A percentile compares a stretch with the other conserved stretches of the same genome.
Evolutionary conservation across 2,113 vertebrate genomes (phyloP).

Genomic region (Osmerus mordax): DNA sequence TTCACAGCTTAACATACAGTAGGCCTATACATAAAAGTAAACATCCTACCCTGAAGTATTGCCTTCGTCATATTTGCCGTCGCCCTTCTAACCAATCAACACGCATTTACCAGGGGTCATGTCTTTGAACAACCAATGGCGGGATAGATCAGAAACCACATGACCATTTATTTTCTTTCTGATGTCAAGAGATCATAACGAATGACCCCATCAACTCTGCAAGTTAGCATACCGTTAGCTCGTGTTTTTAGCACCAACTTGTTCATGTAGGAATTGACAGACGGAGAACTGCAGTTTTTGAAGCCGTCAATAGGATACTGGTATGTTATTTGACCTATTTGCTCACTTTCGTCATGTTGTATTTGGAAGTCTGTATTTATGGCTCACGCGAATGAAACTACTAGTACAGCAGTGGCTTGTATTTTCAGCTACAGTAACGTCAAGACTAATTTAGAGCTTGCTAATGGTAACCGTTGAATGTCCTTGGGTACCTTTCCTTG

Average conservation of each 20-base stretch:
- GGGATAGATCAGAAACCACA: neutral
- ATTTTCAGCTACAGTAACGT: neutral
- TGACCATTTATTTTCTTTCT: conserved; percentile 57
- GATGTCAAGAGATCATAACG: conserved; percentile 8
- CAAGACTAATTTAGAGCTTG: neutral
- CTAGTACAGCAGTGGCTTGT: neutral
- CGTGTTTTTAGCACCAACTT: neutral
- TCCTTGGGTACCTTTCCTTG: neutral
- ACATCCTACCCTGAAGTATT: no score
- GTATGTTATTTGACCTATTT: conserved; percentile 32
- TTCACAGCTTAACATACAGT: no score
- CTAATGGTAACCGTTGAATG: neutral
- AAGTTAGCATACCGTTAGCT: neutral
- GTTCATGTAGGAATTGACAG: neutral
- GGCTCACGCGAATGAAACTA: no score
- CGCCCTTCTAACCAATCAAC: conserved; percentile 52
- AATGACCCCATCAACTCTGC: neutral
- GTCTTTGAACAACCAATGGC: conserved; percentile 45
- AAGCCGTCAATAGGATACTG: conserved; percentile 14
- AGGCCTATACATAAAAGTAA: no score
- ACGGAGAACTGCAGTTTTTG: neutral
- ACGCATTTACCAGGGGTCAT: conserved; percentile 14
- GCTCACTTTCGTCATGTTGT: neutral
- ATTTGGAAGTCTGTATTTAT: no score
- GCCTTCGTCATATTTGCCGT: no score